Conservation (phyloP, 1,140 invertebrate genomes). For the Drosophila seguyi region DNA sequence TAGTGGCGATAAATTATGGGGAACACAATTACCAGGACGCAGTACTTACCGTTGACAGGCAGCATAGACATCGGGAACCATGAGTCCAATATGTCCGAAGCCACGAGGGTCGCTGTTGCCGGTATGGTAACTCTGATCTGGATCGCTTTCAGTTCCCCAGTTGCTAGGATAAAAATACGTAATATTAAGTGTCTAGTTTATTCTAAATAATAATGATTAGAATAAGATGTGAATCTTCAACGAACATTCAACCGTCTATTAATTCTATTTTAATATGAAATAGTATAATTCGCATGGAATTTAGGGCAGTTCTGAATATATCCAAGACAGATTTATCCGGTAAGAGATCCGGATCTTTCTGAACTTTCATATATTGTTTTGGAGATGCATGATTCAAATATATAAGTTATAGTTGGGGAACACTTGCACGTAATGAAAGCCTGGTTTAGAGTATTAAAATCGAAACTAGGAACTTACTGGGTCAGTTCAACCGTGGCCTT, state of each 20-base stretch:
- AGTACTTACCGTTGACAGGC: conserved; percentile 89
- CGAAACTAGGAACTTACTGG: conserved; percentile 89
- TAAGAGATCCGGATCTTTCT: background rate
- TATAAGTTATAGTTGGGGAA: background rate
- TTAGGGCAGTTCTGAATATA: background rate
- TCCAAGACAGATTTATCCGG: background rate
- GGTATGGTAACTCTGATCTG: conserved; percentile 93
- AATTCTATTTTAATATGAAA: background rate
- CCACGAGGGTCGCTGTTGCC: conserved; percentile 96
- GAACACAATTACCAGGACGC: conserved; percentile 8
- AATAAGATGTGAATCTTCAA: background rate
- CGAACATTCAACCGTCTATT: background rate
- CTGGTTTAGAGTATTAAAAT: background rate
- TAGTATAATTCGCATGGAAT: background rate
- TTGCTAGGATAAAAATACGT: conserved; percentile 88
- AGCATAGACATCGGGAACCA: conserved; percentile 94
- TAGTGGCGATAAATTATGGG: background rate
- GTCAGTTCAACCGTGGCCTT: conserved; percentile 97
- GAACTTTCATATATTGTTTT: background rate
- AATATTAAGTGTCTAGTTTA: background rate
- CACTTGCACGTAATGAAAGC: background rate
- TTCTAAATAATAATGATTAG: background rate
- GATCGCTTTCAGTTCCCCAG: conserved; percentile 96
- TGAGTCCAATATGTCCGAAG: conserved; percentile 96
- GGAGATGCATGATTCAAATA: background rate